A percentile compares a stretch with the other conserved stretches of the same genome.
Evolutionary conservation across 2,113 vertebrate species (phyloP).

Genomic region (Ophiodon elongatus): DNA sequence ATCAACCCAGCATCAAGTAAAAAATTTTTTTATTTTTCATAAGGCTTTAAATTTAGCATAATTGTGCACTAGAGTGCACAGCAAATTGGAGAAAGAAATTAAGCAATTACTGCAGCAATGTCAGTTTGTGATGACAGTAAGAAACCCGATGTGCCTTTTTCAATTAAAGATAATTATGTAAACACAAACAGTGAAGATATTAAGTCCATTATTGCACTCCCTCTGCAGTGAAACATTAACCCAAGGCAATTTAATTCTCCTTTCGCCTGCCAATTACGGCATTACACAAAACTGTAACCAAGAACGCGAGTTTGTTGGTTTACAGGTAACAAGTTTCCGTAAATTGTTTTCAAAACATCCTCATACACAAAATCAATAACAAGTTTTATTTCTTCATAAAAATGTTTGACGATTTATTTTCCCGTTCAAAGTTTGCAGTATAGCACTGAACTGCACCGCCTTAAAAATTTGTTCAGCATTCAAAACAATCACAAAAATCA

Average conservation of each 20-base stretch:
- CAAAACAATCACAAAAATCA: constrained; percentile 36
- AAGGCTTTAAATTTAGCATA: constrained; percentile 43
- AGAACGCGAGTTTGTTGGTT: neutral
- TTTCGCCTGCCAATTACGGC: constrained; percentile 8
- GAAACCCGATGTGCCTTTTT: constrained; percentile 42
- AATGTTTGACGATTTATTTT: constrained; percentile 43
- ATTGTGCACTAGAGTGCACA: constrained; percentile 21
- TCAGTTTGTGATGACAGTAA: constrained; percentile 39
- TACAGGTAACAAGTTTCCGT: neutral
- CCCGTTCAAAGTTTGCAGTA: constrained; percentile 7
- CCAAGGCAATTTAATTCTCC: constrained; percentile 11
- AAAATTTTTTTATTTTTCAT: constrained; percentile 51
- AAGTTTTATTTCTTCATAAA: constrained; percentile 73
- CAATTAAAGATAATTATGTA: constrained; percentile 69
- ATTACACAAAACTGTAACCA: neutral
- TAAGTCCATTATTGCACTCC: neutral
- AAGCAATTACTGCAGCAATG: constrained; percentile 48
- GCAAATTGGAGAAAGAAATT: constrained; percentile 53
- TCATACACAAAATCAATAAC: constrained; percentile 17
- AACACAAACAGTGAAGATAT: constrained; percentile 35
- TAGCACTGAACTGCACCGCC: constrained; percentile 15
- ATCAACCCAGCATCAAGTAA: constrained; percentile 19
- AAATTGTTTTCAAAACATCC: constrained; percentile 17
- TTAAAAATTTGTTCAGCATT: constrained; percentile 37
- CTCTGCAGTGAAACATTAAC: constrained; percentile 26